Base-by-base conservation (phyloP, 2,888 invertebrate genomes). In the Nemoura dubitans region DNA sequence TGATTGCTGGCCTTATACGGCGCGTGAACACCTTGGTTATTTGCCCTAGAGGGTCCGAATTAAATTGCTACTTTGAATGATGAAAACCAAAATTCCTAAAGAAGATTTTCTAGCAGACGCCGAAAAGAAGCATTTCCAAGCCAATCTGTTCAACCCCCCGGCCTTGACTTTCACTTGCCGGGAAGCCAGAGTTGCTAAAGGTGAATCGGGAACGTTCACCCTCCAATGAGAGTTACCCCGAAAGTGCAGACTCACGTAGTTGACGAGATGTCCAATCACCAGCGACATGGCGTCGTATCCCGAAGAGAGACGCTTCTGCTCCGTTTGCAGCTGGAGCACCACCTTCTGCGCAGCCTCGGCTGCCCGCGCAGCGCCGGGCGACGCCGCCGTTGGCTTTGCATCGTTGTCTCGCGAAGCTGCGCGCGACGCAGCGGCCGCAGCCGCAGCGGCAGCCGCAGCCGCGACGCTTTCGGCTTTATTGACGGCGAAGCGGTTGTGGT, bases 241-340 rank as follows among this genome's bases (percentile, higher is more conserved):
- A 21, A 21, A 10, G 10, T 21, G 21, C 59, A 28, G 21, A 84
- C 88, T 90, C 88, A 92, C 92, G 89, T 91, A 90, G 88, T 91
- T 89, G 76, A 91, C 91, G 86, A 92, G 90, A 89, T 92, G 91
- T 87, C 91, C 90, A 86, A 92, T 90, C 26, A 92, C 89, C 10
- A 90, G 90, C 0, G 91, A 89, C 90, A 92, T 91, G 80, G 92
- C 92, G 86, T 92, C 92, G 87, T 92, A 91, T n/a, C 91, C 92
- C 25, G 89, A 88, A n/a, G 89, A 89, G 25, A 90, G 89, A 30
- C 90, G 89, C 87, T 90, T 90, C 77, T 42, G 76, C 29, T 43
- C 43, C 28, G 21, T 21, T 30, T 81, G 78, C 16, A 86, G 36
- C 3, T 77, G 78, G 7, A 76, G 0, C 5, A 26, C 27, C 21